Base-by-base conservation (phyloP, 2,888 invertebrate genomes). In the Cacoxenus indagator region DNA sequence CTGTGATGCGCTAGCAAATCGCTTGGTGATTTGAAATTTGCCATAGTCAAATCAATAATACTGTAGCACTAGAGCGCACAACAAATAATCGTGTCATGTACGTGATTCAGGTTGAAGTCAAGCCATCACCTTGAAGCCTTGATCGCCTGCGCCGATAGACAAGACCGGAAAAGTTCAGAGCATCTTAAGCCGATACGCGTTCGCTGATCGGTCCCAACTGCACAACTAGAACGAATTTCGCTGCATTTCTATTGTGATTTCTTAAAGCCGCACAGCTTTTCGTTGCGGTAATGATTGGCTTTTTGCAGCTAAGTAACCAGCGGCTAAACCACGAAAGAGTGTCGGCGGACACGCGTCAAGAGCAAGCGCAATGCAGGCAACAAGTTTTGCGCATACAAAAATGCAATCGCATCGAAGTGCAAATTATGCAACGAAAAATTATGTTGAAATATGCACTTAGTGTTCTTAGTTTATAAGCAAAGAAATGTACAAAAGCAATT, bases 301-400 rank as follows among this genome's bases (percentile, higher is more conserved):
- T 19, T 17, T 26, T 17, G 54, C 61, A 68, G 59, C 69, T 73
- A 76, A 76, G 73, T 76, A 81, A n/a, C n/a, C n/a, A n/a, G n/a
- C n/a, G n/a, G n/a, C n/a, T n/a, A n/a, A 81, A 83, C 83, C 81
- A 81, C 80, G 81, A 81, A 79, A 82, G 82, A 84, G 85, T 83
- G 85, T 84, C 85, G 86, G 85, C 82, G 85, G 86, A 85, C 86
- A 86, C 85, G 85, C 85, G 86, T 81, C 85, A 79, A 82, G 75
- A 81, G 76, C 79, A 72, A 68, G 68, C 75, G 1, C 8, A 26
- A 65, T 24, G 84, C 84, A 85, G 84, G 84, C 84, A 85, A 85
- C 37, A 2, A 37, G 37, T 14, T 37, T 37, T 11, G 37, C 37
- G 37, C 8, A 57, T 17, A 31, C 11, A 78, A 73, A 78, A 80